A percentile compares a stretch with the other conserved stretches of the same genome.
Conservation (phyloP, 2,113 vertebrate genomes). For the Lycocorax pyrrhopterus region DNA sequence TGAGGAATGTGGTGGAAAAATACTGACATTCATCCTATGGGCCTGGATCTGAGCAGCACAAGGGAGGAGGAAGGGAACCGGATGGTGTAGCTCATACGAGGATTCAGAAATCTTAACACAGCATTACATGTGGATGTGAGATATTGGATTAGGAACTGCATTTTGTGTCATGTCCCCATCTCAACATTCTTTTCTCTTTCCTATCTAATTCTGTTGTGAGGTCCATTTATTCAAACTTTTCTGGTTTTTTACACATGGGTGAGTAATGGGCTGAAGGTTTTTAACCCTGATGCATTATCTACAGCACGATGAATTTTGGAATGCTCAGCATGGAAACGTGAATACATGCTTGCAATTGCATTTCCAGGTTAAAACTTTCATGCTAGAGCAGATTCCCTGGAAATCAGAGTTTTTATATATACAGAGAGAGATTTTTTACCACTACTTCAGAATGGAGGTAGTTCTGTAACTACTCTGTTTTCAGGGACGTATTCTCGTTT, state of each 20-base stretch:
- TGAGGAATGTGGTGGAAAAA: background rate
- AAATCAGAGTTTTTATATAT: background rate
- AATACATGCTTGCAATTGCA: background rate
- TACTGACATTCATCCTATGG: background rate
- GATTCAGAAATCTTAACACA: background rate
- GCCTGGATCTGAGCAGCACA: background rate
- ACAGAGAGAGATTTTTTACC: background rate
- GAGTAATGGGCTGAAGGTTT: background rate
- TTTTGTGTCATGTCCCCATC: background rate
- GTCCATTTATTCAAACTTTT: background rate
- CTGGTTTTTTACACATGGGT: background rate
- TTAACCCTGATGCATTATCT: background rate
- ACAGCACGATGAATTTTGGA: background rate
- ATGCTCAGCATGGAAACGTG: background rate
- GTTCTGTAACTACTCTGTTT: background rate
- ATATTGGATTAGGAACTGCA: background rate
- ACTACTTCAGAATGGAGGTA: background rate
- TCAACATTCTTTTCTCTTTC: background rate
- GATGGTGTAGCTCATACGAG: rapidly evolving
- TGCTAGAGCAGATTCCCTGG: background rate
- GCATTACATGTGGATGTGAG: rapidly evolving
- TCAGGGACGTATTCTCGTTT: background rate
- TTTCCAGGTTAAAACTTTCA: background rate
- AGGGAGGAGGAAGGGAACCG: rapidly evolving
- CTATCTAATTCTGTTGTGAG: background rate